These are phyloP conservation scores for Orchestia grillus DNA, from an alignment of 1,140 invertebrate genomes.

Conservation along the genomic window DNA sequence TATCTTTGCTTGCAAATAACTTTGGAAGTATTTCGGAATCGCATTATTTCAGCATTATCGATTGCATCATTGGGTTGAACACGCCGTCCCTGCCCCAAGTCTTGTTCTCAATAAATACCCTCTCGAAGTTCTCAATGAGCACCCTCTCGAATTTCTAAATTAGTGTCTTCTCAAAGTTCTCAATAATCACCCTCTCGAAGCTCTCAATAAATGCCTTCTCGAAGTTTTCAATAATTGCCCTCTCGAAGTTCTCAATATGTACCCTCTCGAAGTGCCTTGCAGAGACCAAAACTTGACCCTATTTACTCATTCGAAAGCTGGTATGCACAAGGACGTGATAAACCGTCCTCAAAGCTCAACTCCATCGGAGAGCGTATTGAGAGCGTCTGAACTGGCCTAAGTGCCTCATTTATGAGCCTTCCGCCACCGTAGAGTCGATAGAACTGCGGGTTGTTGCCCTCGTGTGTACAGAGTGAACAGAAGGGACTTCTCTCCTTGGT, in stretches of 20 bases:
- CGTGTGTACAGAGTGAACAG: background rate
- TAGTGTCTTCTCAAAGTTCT: too few relatives aligned
- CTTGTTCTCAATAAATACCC: background rate
- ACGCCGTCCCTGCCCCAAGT: background rate
- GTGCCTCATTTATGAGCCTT: conserved; percentile 4
- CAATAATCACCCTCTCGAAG: too few relatives aligned
- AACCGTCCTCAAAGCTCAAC: background rate
- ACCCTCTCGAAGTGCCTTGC: background rate
- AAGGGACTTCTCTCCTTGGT: background rate
- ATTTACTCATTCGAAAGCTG: background rate
- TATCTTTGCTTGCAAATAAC: background rate
- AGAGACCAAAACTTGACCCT: background rate
- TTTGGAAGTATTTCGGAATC: background rate
- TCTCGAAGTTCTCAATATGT: too few relatives aligned
- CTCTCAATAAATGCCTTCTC: background rate
- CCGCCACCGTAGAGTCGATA: background rate
- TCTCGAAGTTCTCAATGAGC: too few relatives aligned
- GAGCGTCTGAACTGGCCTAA: background rate
- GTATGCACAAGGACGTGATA: conserved; percentile 8
- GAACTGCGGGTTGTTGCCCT: background rate
- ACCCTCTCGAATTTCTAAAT: too few relatives aligned
- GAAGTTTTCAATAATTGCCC: too few relatives aligned
- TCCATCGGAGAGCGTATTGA: conserved; percentile 5
- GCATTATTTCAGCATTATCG: background rate
- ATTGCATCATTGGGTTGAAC: background rate